Percentiles rank a stretch among this genome's conserved stretches.
Evolutionary conservation across 2,113 vertebrate species (phyloP).

Genomic region (Thunnus maccoyii): DNA sequence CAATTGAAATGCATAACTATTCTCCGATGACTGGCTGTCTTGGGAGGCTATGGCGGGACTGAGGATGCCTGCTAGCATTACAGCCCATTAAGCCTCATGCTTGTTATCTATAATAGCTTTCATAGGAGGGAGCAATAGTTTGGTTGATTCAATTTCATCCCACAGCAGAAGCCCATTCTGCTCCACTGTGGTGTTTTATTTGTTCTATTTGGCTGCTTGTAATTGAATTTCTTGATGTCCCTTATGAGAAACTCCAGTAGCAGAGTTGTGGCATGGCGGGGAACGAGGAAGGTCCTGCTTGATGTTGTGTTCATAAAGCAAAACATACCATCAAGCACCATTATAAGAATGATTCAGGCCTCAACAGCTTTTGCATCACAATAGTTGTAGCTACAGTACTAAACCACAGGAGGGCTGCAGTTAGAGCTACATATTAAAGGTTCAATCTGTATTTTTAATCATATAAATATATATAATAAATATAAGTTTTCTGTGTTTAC

Average conservation of each 20-base stretch:
- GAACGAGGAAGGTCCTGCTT: slow-evolving; percentile 1
- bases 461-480: no score
- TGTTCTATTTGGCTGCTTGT: slow-evolving; percentile 61
- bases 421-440: neutral
- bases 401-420: neutral
- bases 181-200: slow-evolving; percentile 51
- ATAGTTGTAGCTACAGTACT: neutral
- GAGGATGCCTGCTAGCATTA: slow-evolving; percentile 63
- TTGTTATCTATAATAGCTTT: slow-evolving; percentile 78
- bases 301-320: slow-evolving; percentile 17
- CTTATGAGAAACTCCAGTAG: slow-evolving; percentile 27
- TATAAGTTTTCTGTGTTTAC: no score
- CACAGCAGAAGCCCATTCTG: slow-evolving; percentile 55
- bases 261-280: neutral
- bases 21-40: slow-evolving; percentile 43
- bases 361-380: slow-evolving; percentile 17
- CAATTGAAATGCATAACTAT: slow-evolving; percentile 69
- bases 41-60: slow-evolving; percentile 50
- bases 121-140: slow-evolving; percentile 49
- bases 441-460: neutral
- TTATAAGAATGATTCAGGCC: slow-evolving; percentile 17
- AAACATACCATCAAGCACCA: slow-evolving; percentile 24
- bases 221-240: slow-evolving; percentile 71
- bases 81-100: slow-evolving; percentile 62
- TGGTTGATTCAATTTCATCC: slow-evolving; percentile 69